Base-by-base conservation (phyloP, 2,113 vertebrate species). In the Prionailurus viverrinus region DNA sequence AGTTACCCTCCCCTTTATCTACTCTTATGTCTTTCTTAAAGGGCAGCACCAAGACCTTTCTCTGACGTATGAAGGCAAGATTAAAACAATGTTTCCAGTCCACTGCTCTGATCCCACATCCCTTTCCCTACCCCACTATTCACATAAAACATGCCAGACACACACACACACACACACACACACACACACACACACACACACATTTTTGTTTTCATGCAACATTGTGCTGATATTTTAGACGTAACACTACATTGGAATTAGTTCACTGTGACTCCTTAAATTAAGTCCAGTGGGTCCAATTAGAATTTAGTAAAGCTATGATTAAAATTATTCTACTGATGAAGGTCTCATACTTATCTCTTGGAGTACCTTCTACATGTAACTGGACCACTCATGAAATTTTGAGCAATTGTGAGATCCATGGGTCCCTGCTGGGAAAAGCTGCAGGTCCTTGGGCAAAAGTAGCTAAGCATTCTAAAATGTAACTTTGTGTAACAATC, bases 231-330 rank as follows among this genome's bases (percentile, higher is more conserved):
- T 84, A 89, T 45, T 61, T 55, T 83, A 19, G 27, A 83, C 83
- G 1, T 39, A 80, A 66, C 5, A 36, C 13, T 63, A 76, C 14
- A 33, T 74, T n/a, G 18, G 21, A 90, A 69, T 90, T 76, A 86
- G 27, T 89, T 0, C 14, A 45, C 13, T 13, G 33, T 58, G 88
- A 31, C 48, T 94, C 48, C n/a, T 92, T 69, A 74, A 85, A 84
- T 51, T 82, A 89, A 76, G 14, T 63, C 27, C 80, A 51, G 55
- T 91, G 21, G 27, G 25, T 51, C 61, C 6, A 19, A 21, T 51
- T 68, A 85, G 63, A 93, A 93, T 91, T 66, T 94, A 74, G 14
- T 36, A 63, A 93, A 93, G 23, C 21, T 58, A 14, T 81, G 4
- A 7, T 78, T 87, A 81, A 89, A 93, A 85, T 93, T 48, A 63